Conservation (phyloP, 2,113 vertebrate genomes). For the Labeo rohita region DNA sequence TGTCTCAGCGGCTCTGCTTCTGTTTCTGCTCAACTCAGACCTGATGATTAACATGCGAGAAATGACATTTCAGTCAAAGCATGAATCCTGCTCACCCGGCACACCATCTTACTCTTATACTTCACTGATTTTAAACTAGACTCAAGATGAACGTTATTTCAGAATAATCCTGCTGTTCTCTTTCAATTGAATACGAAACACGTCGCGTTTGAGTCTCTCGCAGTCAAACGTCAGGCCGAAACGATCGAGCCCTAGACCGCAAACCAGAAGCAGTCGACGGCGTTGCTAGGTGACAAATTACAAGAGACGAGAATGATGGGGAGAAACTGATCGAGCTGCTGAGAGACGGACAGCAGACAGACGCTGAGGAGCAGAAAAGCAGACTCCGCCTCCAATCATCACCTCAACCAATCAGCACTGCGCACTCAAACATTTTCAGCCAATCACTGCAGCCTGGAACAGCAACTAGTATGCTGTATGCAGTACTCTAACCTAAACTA, state of each 20-base stretch:
- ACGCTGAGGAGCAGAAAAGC: background rate
- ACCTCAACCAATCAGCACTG: background rate
- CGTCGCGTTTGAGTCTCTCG: background rate
- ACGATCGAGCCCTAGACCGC: background rate
- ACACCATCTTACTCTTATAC: no score
- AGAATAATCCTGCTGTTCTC: background rate
- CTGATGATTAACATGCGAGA: background rate
- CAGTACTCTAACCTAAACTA: no score
- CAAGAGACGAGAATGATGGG: background rate
- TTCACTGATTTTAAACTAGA: background rate
- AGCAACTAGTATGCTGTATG: no score
- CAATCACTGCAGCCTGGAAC: background rate
- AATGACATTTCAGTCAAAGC: no score
- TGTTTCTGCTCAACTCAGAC: no score
- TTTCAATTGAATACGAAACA: background rate
- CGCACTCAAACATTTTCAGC: background rate
- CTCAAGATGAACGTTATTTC: background rate
- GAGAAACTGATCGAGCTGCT: background rate
- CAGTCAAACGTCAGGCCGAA: background rate
- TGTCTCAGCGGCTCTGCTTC: background rate
- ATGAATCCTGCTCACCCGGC: no score
- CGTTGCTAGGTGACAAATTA: conserved; percentile 74
- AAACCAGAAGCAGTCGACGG: background rate
- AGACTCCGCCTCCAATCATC: background rate
- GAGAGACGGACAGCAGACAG: background rate